Evolutionary conservation across 2,888 invertebrate species (phyloP), one percentile per base, ranked within the genome.

Genomic region (Lasioglossum calceatum): DNA sequence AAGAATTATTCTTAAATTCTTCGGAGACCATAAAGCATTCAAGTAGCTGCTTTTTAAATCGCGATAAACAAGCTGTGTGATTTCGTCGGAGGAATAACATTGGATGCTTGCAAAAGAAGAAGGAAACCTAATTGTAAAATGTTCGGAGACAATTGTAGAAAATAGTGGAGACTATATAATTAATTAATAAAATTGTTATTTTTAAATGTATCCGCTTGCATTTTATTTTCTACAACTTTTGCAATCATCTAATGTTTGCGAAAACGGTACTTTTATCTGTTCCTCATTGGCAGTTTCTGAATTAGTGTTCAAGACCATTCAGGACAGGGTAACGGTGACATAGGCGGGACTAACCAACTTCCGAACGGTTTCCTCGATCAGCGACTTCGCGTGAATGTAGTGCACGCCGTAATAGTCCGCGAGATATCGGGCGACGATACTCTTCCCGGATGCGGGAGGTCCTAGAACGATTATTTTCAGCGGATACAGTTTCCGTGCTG

Each of bases 391-490:
- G 3, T 96, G 96, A 73, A 97, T 93, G 90, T 97, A 97, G 89
- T 95, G 96, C 72, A 97, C 94, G 7, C 96, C 96, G 90, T 97
- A 97, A 79, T 96, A 94, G 84, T 96, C 95, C 77, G 96, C 96
- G 77, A 97, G 95, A 86, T 95, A 95, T 89, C 96, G 96, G 0
- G 97, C 96, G 81, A 97, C 90, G 36, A 95, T 95, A 0, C 97
- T 97, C 95, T 97, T 97, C 39, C 97, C 97, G 19, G 96, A 96
- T 12, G 96, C 96, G 5, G 97, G 97, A 36, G 97, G 97, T 2
- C 97, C 97, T 88, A 97, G 96, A 2, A 97, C 93, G 27, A 97
- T 91, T 72, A 96, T 93, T 91, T 96, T 97, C 89, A 97, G 95
- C 71, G 97, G 96, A 91, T 95, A 96, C 84, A 97, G 94, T 88